Evolutionary conservation across 2,113 vertebrate genomes (phyloP).

Genomic region (Ciconia stormi): DNA sequence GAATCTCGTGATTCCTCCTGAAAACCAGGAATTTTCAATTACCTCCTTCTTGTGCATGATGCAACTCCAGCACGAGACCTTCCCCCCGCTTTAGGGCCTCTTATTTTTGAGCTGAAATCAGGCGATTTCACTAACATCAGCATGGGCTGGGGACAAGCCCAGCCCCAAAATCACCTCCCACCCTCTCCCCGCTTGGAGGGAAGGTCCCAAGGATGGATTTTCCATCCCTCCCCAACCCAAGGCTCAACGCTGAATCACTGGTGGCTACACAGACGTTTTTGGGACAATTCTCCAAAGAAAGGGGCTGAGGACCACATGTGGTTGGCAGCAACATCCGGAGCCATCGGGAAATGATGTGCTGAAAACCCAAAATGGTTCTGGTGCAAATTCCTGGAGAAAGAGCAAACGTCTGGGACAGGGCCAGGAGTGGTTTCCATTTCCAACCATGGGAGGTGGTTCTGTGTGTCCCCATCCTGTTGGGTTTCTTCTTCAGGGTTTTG

Average conservation of each 20-base stretch:
- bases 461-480: not conserved
- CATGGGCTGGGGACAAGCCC: accelerated
- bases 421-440: not conserved
- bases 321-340: accelerated
- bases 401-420: accelerated
- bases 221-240: not conserved
- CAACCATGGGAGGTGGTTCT: not conserved
- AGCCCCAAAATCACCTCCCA: not conserved
- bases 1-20: accelerated
- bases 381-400: not conserved
- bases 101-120: not conserved
- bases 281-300: not conserved
- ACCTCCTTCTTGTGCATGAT: not conserved
- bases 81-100: not conserved
- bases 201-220: not conserved
- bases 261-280: accelerated
- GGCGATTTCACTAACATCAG: accelerated
- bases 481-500: not conserved
- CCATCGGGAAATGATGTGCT: not conserved
- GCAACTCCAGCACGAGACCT: not conserved
- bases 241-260: not conserved
- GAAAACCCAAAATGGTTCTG: not conserved
- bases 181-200: not conserved
- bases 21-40: not conserved
- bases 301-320: not conserved